A percentile compares a stretch with the other conserved stretches of the same genome.
phyloP scores from a whole-genome alignment of 2,888 invertebrate species.

The Pristionchus arcanus region DNA sequence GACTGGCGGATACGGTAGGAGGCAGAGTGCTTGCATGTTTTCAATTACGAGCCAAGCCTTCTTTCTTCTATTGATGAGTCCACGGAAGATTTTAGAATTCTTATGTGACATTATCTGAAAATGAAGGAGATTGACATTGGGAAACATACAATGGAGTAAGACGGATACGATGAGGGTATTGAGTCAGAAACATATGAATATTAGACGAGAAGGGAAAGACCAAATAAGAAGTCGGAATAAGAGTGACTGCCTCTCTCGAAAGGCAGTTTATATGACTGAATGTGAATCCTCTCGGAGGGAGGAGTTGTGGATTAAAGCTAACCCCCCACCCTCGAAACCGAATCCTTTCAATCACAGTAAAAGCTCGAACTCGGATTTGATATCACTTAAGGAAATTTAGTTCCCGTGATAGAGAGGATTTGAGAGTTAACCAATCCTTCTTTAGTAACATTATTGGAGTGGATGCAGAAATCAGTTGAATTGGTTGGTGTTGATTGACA shows the following conservation, averaged over 20 bases:
- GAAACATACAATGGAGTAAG: not conserved
- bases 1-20: constrained; percentile 46
- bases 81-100: constrained; percentile 48
- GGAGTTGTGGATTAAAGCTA: not conserved
- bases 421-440: not conserved
- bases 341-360: constrained; percentile 3
- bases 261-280: constrained; percentile 3
- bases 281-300: constrained; percentile 10
- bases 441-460: not conserved
- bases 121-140: not conserved
- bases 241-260: not conserved
- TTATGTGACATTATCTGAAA: constrained; percentile 48
- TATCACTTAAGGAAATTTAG: not conserved
- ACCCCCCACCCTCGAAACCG: not conserved
- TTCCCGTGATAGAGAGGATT: not conserved
- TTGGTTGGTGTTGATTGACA: not conserved
- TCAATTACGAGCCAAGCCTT: constrained; percentile 55
- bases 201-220: not conserved
- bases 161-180: not conserved
- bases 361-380: not conserved
- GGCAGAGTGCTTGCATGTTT: constrained; percentile 55
- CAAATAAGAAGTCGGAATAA: not conserved
- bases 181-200: not conserved
- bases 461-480: not conserved
- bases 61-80: constrained; percentile 28